These are phyloP conservation scores for Anastrepha ludens DNA, from an alignment of 1,140 invertebrate genomes.

Conservation along the genomic window DNA sequence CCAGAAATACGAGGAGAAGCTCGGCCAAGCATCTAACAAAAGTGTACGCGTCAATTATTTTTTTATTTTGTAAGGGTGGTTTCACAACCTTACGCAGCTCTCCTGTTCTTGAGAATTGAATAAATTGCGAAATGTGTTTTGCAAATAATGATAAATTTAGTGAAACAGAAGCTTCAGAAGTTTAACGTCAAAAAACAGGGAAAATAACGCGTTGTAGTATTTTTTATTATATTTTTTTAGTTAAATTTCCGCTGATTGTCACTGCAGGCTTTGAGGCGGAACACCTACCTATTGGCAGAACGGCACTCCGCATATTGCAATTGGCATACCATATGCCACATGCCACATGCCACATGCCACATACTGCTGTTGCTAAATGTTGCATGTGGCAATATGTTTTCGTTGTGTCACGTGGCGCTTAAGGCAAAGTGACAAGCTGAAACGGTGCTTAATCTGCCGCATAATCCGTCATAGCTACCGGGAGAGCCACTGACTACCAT, in stretches of 20 bases:
- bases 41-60: no score
- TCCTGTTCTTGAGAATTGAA: no score
- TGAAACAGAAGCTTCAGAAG: not conserved
- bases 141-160: not conserved
- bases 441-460: conserved; percentile 47
- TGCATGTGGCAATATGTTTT: conserved; percentile 36
- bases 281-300: not conserved
- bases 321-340: not conserved
- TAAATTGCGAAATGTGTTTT: not conserved
- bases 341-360: conserved; percentile 28
- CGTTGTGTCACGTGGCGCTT: conserved; percentile 39
- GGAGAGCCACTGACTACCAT: not conserved
- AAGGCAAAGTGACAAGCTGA: conserved; percentile 51
- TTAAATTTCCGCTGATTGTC: not conserved
- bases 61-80: no score
- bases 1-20: no score
- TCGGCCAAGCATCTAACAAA: no score
- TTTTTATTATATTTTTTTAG: not conserved
- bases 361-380: conserved; percentile 41
- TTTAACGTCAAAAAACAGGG: no score
- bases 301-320: not conserved
- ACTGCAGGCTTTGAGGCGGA: not conserved
- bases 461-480: conserved; percentile 48
- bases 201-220: not conserved
- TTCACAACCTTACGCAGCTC: no score